Base-by-base conservation (phyloP, 2,888 invertebrate species). In the Polymixis lichenea region DNA sequence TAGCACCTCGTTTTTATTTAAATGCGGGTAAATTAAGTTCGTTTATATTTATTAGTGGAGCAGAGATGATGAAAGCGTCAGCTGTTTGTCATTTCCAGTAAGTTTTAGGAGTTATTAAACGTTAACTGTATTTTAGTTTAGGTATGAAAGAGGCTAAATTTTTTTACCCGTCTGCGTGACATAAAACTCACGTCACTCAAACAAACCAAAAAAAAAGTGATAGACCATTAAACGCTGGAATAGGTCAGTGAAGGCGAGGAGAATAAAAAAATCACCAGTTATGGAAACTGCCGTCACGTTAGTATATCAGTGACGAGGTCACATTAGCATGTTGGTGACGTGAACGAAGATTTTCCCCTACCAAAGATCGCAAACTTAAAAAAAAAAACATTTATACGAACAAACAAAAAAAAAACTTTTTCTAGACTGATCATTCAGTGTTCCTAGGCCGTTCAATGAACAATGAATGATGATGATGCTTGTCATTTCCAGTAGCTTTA, bases 1-100 rank as follows among this genome's bases (percentile, higher is more conserved):
- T 68, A 82, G 82, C 78, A 85, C 85, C 75, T 86, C 87, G 83
- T 88, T 87, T 87, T 84, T 72, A 82, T 82, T 85, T 80, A 77
- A 84, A 84, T 77, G 72, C 73, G 81, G 87, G 83, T 88, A 79
- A 88, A 81, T 89, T 85, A 73, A 76, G 78, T 74, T 70, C 79
- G 83, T 85, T 85, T 84, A 85, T 85, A 83, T 84, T 84, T 85
- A 84, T 85, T 79, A 83, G 71, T 76, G 68, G 19, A 60, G 74
- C 66, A 73, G 70, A 67, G 75, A 66, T 75, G 67, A 83, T 66
- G 75, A 49, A 69, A 61, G 32, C 43, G 56, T 65, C 77, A 53
- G 56, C 28, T 80, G 71, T 70, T 74, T 73, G 83, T 64, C 62
- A 72, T 70, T 84, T 81, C 25, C 55, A 84, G 67, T 61, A 56